Evolutionary conservation across 2,888 invertebrate genomes (phyloP).

Genomic region (Suillia variegata): DNA sequence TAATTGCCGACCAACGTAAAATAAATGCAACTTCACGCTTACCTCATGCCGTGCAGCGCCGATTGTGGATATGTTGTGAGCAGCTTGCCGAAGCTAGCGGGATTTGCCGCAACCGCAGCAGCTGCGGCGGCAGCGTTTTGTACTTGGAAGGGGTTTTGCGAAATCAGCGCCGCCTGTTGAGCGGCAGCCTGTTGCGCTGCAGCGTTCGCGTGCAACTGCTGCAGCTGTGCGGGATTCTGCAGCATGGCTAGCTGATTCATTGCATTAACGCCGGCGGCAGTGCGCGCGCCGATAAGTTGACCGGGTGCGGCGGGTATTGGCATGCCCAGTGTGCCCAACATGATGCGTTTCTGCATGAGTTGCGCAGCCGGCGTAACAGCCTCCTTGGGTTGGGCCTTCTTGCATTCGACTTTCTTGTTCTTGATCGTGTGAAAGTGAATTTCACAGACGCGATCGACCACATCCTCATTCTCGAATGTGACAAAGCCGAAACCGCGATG

Average conservation of each 20-base stretch:
- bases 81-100: conserved; percentile 71
- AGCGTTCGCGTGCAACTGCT: conserved; percentile 47
- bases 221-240: conserved; percentile 60
- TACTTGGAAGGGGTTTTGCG: conserved; percentile 63
- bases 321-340: conserved; percentile 69
- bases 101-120: conserved; percentile 63
- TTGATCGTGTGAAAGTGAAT: conserved; percentile 92
- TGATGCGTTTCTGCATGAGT: conserved; percentile 71
- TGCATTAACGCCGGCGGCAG: conserved; percentile 59
- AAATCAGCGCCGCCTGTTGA: conserved; percentile 62
- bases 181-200: conserved; percentile 58
- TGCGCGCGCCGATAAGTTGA: conserved; percentile 60
- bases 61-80: conserved; percentile 68
- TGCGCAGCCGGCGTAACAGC: conserved; percentile 78
- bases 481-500: conserved; percentile 92
- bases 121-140: conserved; percentile 68
- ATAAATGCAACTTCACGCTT: conserved; percentile 19
- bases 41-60: conserved; percentile 61
- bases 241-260: conserved; percentile 68
- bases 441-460: conserved; percentile 90
- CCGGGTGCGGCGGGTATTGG: conserved; percentile 70
- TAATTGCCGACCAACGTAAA: not conserved
- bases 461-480: conserved; percentile 89
- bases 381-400: conserved; percentile 90
- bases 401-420: conserved; percentile 89